Evolutionary conservation across 1,140 invertebrate species (phyloP).

Genomic region (Ephestia elutella): DNA sequence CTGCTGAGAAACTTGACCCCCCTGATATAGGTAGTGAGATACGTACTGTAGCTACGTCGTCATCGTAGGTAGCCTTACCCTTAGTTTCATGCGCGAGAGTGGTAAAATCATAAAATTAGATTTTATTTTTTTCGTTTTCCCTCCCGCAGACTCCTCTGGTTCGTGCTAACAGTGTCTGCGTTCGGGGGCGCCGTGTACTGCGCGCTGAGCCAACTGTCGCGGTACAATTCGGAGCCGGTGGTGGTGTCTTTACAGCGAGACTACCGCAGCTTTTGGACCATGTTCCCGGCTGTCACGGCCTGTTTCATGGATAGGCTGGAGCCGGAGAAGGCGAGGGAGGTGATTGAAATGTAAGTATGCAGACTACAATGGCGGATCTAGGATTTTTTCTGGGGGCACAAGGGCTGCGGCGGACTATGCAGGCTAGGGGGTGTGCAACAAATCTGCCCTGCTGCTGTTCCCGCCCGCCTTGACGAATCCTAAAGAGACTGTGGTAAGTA

Average conservation of each 20-base stretch:
- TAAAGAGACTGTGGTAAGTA: no score
- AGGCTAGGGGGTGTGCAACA: no score
- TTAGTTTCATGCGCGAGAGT: no score
- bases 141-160: slow-evolving; percentile 51
- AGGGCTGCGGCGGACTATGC: no score
- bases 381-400: slow-evolving; percentile 6
- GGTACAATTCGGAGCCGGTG: slow-evolving; percentile 75
- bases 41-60: no score
- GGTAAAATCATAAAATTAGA: no score
- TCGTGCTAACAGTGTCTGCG: slow-evolving; percentile 39
- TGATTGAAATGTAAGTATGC: slow-evolving; percentile 48
- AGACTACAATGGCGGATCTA: no score
- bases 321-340: slow-evolving; percentile 34
- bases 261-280: slow-evolving; percentile 75
- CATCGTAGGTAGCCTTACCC: no score
- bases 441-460: no score
- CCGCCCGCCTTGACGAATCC: no score
- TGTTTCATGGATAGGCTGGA: slow-evolving; percentile 70
- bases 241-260: slow-evolving; percentile 77
- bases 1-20: no score
- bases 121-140: neutral
- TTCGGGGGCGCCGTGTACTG: slow-evolving; percentile 50
- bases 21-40: no score
- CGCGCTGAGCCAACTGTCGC: slow-evolving; percentile 47
- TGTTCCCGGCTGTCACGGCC: slow-evolving; percentile 76